Conservation (phyloP, 2,888 invertebrate genomes). For the Agapostemon virescens region DNA sequence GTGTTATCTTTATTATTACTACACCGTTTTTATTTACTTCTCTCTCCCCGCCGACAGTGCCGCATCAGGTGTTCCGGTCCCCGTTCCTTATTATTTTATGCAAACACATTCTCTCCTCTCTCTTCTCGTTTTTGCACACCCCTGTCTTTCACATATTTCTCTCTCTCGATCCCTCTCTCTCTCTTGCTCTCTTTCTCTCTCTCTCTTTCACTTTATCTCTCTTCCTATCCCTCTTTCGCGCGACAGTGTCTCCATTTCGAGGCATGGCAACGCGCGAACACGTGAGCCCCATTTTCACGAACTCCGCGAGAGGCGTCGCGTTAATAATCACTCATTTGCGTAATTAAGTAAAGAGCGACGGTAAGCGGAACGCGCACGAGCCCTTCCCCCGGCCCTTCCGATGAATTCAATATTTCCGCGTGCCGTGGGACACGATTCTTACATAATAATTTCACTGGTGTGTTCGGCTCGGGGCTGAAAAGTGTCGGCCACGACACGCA, state of each 20-base stretch:
- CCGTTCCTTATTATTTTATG: conserved; percentile 51
- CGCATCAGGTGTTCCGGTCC: conserved; percentile 26
- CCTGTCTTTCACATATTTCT: background rate
- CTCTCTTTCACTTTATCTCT: background rate
- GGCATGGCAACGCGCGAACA: conserved; percentile 7
- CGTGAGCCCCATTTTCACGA: conserved; percentile 13
- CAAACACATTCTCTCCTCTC: conserved; percentile 41
- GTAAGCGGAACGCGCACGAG: conserved; percentile 28
- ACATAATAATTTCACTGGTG: conserved; percentile 35
- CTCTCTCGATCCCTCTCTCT: background rate
- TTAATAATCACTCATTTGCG: conserved; percentile 56
- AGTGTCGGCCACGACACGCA: conserved; percentile 28
- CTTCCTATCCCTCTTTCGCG: background rate
- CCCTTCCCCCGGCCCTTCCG: background rate
- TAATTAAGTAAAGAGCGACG: conserved; percentile 48
- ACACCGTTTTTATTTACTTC: conserved; percentile 35
- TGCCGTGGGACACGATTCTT: conserved; percentile 31
- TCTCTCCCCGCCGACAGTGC: background rate
- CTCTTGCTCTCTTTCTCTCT: background rate
- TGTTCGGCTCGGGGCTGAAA: background rate
- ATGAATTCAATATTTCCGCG: conserved; percentile 29
- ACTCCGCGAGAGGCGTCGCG: conserved; percentile 32
- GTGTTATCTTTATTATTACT: conserved; percentile 51
- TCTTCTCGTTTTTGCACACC: background rate
- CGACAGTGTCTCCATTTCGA: conserved; percentile 29